Evolutionary conservation across 2,888 invertebrate genomes (phyloP).

Genomic region (Lordiphosa fenestrarum): DNA sequence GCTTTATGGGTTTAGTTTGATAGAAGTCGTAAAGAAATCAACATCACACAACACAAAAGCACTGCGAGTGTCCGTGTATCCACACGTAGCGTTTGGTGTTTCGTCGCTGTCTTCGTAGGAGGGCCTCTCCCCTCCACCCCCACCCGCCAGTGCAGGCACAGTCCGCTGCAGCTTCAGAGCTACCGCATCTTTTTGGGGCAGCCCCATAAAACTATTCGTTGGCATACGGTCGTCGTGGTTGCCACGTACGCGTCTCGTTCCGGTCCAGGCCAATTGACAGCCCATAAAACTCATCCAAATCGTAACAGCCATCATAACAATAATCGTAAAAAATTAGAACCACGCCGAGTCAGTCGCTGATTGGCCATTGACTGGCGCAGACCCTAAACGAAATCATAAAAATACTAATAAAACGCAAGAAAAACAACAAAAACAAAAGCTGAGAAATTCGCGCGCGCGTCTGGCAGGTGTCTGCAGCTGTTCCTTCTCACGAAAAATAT

Average conservation of each 20-base stretch:
- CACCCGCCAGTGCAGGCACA: not conserved
- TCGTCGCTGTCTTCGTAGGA: constrained; percentile 17
- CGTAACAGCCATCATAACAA: constrained; percentile 78
- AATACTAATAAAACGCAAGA: constrained; percentile 17
- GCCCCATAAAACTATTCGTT: constrained; percentile 49
- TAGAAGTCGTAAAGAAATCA: constrained; percentile 82
- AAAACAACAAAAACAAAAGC: constrained; percentile 10
- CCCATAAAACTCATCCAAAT: constrained; percentile 61
- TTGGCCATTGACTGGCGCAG: constrained; percentile 48
- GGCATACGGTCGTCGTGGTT: constrained; percentile 65
- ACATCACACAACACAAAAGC: constrained; percentile 78
- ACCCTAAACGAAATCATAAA: constrained; percentile 55
- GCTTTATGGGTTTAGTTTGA: constrained; percentile 82
- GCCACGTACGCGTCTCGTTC: constrained; percentile 37
- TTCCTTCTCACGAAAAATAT: constrained; percentile 6
- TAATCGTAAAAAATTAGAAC: constrained; percentile 78
- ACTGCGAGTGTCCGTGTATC: constrained; percentile 43
- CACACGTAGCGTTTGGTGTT: constrained; percentile 11
- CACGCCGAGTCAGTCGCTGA: constrained; percentile 50
- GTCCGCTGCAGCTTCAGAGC: constrained; percentile 20
- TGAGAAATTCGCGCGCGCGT: constrained; percentile 34
- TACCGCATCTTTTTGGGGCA: constrained; percentile 25
- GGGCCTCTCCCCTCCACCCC: constrained; percentile 9
- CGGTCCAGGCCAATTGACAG: constrained; percentile 69
- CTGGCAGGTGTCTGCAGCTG: constrained; percentile 60